These are phyloP conservation scores for Muntiacus reevesi DNA, from an alignment of 2,113 vertebrate species.

Conservation along the genomic window DNA sequence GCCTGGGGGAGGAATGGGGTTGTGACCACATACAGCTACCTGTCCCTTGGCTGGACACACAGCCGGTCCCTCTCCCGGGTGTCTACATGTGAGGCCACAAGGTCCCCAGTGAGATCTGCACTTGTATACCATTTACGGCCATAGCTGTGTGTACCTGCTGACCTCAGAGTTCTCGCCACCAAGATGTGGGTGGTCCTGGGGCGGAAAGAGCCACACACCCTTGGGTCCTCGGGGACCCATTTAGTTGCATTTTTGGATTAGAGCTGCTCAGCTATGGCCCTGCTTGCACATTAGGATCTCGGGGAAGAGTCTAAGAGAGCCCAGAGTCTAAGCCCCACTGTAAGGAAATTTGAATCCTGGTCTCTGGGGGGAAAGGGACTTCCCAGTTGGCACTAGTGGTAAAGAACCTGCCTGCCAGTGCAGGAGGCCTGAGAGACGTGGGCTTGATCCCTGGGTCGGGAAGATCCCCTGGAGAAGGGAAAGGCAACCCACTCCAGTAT, in stretches of 20 bases:
- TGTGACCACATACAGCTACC: fast-evolving
- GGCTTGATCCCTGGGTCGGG: fast-evolving
- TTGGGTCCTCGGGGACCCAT: fast-evolving
- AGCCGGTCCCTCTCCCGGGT: fast-evolving
- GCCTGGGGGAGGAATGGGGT: fast-evolving
- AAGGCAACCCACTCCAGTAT: not conserved
- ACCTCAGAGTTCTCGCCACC: not conserved
- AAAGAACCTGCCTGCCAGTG: not conserved
- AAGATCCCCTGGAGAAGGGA: not conserved
- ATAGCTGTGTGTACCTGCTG: not conserved
- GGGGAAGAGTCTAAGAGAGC: not conserved
- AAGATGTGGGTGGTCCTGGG: too few relatives aligned
- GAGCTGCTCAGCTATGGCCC: not conserved
- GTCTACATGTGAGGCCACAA: not conserved
- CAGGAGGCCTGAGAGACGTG: fast-evolving
- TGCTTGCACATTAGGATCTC: not conserved
- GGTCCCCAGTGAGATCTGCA: not conserved
- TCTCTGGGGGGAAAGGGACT: not conserved
- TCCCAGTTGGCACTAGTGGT: not conserved
- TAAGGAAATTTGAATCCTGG: not conserved
- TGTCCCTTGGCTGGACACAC: not conserved
- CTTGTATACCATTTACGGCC: fast-evolving
- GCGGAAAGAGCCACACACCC: fast-evolving
- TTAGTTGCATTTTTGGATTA: not conserved
- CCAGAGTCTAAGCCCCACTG: not conserved